Conservation (phyloP, 2,888 invertebrate genomes). For the Eristalis tenax region DNA sequence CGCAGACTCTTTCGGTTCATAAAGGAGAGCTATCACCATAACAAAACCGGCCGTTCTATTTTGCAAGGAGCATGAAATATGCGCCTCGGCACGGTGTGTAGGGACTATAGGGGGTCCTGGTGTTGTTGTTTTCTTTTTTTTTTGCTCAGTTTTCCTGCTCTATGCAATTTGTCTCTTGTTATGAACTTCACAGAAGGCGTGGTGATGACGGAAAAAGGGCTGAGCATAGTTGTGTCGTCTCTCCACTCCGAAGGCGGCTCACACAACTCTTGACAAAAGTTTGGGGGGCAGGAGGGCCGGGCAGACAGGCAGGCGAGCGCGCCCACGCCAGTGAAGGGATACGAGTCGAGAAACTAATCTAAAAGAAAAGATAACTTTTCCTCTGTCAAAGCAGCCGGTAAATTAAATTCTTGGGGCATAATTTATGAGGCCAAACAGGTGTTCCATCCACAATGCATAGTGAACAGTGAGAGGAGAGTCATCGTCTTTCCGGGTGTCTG, state of each 20-base stretch:
- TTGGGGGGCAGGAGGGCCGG: background rate
- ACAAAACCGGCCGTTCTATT: constrained; percentile 36
- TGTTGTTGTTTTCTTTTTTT: background rate
- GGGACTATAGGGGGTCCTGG: background rate
- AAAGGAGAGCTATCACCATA: constrained; percentile 56
- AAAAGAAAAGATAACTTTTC: constrained; percentile 72
- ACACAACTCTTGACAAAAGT: constrained; percentile 20
- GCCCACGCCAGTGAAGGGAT: background rate
- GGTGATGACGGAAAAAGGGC: constrained; percentile 52
- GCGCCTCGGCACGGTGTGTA: constrained; percentile 35
- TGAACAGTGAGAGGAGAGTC: constrained; percentile 11
- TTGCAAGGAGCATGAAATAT: constrained; percentile 57
- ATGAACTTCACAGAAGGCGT: constrained; percentile 68
- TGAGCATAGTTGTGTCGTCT: constrained; percentile 26
- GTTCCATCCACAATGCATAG: constrained; percentile 72
- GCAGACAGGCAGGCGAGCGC: too few species aligned
- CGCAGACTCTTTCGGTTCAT: constrained; percentile 34
- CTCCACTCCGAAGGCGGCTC: constrained; percentile 25
- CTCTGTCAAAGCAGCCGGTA: constrained; percentile 73
- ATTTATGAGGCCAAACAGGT: constrained; percentile 78
- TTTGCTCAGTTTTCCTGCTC: constrained; percentile 17
- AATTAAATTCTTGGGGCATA: constrained; percentile 76
- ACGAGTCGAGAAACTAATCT: constrained; percentile 66
- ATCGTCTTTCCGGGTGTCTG: constrained; percentile 3
- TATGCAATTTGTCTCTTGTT: constrained; percentile 71